Evolutionary conservation across 2,888 invertebrate genomes (phyloP).

Genomic region (Phlogophora meticulosa): DNA sequence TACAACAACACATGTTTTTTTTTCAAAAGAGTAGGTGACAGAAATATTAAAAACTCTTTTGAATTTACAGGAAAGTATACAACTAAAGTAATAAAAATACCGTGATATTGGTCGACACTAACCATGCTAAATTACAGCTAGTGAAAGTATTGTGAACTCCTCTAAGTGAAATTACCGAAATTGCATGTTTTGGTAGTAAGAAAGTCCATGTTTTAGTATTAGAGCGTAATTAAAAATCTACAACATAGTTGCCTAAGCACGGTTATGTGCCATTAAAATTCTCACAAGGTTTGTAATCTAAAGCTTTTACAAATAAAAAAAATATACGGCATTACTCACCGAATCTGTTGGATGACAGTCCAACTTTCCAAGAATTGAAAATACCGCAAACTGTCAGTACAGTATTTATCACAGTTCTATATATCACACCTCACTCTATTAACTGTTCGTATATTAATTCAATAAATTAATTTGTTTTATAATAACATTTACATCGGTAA

Average conservation of each 20-base stretch:
- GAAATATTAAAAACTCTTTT: neutral
- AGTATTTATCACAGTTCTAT: conserved; percentile 75
- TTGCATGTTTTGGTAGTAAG: conserved; percentile 3
- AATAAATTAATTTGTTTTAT: conserved; percentile 48
- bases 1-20: neutral
- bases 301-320: conserved; percentile 59
- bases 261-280: conserved; percentile 27
- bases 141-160: conserved; percentile 58
- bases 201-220: neutral
- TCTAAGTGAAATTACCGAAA: conserved; percentile 38
- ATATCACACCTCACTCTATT: conserved; percentile 75
- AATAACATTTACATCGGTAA: conserved; percentile 59
- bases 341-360: conserved; percentile 83
- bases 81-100: conserved; percentile 6
- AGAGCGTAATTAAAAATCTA: conserved; percentile 17
- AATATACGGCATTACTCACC: conserved; percentile 84
- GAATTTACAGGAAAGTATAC: conserved; percentile 4
- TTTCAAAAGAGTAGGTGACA: neutral
- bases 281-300: conserved; percentile 55
- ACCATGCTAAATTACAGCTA: conserved; percentile 30
- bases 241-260: conserved; percentile 20
- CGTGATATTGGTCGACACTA: conserved; percentile 15
- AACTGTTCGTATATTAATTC: conserved; percentile 52
- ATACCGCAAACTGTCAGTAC: conserved; percentile 73
- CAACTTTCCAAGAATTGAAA: conserved; percentile 86